phyloP scores from a whole-genome alignment of 2,113 vertebrate genomes.

The Colius striatus region DNA sequence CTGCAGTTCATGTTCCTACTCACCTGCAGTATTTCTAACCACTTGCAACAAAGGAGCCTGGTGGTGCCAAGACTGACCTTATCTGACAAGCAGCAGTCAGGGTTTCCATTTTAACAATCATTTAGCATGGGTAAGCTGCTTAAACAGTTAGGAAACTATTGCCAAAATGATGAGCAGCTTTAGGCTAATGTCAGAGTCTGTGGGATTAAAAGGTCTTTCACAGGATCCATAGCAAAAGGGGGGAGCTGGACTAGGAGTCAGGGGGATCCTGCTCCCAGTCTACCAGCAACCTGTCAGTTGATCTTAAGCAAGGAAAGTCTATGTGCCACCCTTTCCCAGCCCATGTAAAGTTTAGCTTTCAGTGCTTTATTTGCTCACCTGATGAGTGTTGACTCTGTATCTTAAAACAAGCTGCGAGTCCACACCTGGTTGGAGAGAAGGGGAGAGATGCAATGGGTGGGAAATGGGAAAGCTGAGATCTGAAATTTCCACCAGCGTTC shows the following conservation, averaged over 20 bases:
- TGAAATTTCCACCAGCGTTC: conserved; percentile 3
- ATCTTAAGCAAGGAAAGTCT: not conserved
- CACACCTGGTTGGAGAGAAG: not conserved
- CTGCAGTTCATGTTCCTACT: not conserved
- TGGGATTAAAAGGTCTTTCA: not conserved
- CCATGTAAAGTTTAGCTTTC: not conserved
- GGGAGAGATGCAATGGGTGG: not conserved
- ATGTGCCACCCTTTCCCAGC: not conserved
- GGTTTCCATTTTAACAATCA: not conserved
- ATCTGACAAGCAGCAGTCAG: not conserved
- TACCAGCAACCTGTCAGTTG: not conserved
- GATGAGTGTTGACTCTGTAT: not conserved
- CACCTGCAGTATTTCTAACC: not conserved
- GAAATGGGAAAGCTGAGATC: conserved; percentile 2
- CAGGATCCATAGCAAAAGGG: not conserved
- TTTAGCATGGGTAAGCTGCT: not conserved
- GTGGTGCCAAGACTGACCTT: not conserved
- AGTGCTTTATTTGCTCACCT: not conserved
- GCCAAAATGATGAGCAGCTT: not conserved
- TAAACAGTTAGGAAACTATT: not conserved
- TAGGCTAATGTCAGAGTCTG: not conserved
- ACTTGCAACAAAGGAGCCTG: not conserved
- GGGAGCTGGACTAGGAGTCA: not conserved
- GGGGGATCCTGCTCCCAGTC: not conserved
- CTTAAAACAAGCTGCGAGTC: not conserved